Evolutionary conservation across 2,888 invertebrate genomes (phyloP).

Genomic region (Nephrocerus scutellatus): DNA sequence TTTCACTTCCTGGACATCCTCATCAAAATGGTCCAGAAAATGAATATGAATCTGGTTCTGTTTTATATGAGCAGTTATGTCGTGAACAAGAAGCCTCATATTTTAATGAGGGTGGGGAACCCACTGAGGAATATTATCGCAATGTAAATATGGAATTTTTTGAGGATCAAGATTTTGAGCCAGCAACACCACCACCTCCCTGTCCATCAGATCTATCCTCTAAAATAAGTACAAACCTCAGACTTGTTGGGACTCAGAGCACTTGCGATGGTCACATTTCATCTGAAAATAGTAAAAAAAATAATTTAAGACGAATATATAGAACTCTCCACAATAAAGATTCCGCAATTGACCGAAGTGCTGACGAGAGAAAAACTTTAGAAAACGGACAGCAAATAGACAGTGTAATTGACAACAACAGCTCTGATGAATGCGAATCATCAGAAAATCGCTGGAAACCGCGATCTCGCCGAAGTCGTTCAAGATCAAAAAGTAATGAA

Average conservation of each 20-base stretch:
- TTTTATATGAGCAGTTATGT: slow-evolving; percentile 31
- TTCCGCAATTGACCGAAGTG: slow-evolving; percentile 11
- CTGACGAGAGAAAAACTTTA: slow-evolving; percentile 17
- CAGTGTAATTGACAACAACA: slow-evolving; percentile 19
- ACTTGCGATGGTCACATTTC: too few relatives aligned
- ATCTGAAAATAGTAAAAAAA: slow-evolving; percentile 13
- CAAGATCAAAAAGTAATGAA: slow-evolving; percentile 32
- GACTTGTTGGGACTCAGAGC: too few relatives aligned
- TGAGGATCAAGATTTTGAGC: slow-evolving; percentile 30
- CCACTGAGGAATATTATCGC: slow-evolving; percentile 33
- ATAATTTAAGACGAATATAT: slow-evolving; percentile 18
- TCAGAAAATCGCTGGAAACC: slow-evolving; percentile 27
- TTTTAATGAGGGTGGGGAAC: slow-evolving; percentile 32
- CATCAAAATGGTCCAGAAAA: slow-evolving; percentile 20
- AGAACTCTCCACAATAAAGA: slow-evolving; percentile 18
- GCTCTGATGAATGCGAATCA: slow-evolving; percentile 32
- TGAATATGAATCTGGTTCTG: slow-evolving; percentile 32
- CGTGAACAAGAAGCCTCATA: slow-evolving; percentile 30
- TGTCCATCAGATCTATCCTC: slow-evolving; percentile 25
- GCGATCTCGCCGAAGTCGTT: slow-evolving; percentile 27
- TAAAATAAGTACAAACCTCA: slow-evolving; percentile 21
- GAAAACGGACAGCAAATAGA: slow-evolving; percentile 13
- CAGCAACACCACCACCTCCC: slow-evolving; percentile 30
- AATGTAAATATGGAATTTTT: slow-evolving; percentile 34
- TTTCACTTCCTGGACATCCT: neutral